Evolutionary conservation across 2,888 invertebrate genomes (phyloP).

Genomic region (Lithophane socia): DNA sequence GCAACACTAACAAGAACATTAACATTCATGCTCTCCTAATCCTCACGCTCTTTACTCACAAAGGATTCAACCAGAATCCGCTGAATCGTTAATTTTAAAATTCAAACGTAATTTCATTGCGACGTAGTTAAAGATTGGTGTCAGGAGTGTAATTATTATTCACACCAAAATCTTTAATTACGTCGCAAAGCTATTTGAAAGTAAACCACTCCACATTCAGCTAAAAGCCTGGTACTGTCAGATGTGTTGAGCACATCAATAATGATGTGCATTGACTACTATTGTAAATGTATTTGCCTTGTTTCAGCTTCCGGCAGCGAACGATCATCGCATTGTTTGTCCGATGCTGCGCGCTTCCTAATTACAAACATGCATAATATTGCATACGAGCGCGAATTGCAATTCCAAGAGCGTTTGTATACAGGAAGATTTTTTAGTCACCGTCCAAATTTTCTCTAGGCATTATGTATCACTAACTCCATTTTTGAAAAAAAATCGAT

Average conservation of each 20-base stretch:
- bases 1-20: constrained; percentile 10
- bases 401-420: constrained; percentile 15
- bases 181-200: constrained; percentile 1
- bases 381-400: constrained; percentile 35
- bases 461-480: too few species aligned
- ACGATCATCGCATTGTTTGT: constrained; percentile 63
- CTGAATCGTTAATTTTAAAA: neutral
- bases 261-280: constrained; percentile 40
- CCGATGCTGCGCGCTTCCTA: constrained; percentile 24
- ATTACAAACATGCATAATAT: constrained; percentile 41
- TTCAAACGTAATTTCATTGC: too few species aligned
- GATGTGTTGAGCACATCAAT: constrained; percentile 37
- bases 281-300: constrained; percentile 53
- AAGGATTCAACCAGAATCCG: neutral
- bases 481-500: too few species aligned
- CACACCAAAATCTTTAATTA: neutral
- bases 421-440: too few species aligned
- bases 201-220: constrained; percentile 12
- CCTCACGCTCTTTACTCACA: neutral
- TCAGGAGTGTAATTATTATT: too few species aligned
- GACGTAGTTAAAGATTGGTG: too few species aligned
- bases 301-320: constrained; percentile 35
- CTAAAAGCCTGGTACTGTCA: constrained; percentile 24
- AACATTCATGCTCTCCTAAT: constrained; percentile 4
- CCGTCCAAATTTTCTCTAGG: too few species aligned